Evolutionary conservation across 2,113 vertebrate species (phyloP).

Genomic region (Equus quagga): DNA sequence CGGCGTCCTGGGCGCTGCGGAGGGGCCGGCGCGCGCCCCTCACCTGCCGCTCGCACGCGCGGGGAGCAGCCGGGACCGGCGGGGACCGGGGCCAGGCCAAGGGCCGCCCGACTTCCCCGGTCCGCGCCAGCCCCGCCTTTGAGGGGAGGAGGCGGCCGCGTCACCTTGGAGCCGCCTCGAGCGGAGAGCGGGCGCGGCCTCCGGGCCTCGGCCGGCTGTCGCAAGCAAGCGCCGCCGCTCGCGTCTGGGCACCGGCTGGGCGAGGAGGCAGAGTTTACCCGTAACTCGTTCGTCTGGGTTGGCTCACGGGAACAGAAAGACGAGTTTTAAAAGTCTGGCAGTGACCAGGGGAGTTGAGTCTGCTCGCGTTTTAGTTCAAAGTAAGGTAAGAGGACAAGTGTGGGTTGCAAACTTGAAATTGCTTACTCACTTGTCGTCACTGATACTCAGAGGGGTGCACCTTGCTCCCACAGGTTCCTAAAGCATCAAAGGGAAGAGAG

Average conservation of each 20-base stretch:
- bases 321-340: not conserved
- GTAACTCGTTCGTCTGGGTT: not conserved
- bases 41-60: not conserved
- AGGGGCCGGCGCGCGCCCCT: not conserved
- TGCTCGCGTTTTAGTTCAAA: not conserved
- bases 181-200: not conserved
- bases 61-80: not conserved
- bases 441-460: too few species aligned
- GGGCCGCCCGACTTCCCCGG: not conserved
- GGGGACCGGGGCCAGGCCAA: not conserved
- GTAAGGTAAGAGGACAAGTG: not conserved
- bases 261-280: rapidly evolving
- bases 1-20: not conserved
- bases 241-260: not conserved
- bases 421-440: not conserved
- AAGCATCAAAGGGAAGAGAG: not conserved
- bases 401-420: not conserved
- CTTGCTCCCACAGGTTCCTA: rapidly evolving
- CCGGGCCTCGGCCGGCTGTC: rapidly evolving
- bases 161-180: not conserved
- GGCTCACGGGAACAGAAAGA: not conserved
- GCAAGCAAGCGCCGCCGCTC: rapidly evolving
- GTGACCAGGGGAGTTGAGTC: not conserved
- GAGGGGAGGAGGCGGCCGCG: conserved; percentile 42
- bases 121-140: conserved; percentile 59